Base-by-base conservation (phyloP, 2,888 invertebrate genomes). In the Abrostola triplasia region DNA sequence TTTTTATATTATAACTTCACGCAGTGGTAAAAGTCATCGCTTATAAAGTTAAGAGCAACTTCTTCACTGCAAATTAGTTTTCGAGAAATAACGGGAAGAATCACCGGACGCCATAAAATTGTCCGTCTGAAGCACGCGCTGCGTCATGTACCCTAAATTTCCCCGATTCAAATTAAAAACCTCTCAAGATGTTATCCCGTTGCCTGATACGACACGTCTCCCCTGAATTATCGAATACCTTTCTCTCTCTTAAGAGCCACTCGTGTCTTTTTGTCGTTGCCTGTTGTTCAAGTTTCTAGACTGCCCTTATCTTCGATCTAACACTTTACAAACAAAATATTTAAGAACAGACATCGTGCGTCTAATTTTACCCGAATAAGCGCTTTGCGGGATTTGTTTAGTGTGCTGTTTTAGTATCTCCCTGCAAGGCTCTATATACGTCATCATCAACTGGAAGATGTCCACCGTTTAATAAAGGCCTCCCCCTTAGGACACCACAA, bases 141-240 rank as follows among this genome's bases (percentile, higher is more conserved):
- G 49, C 44, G 57, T 49, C 67, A 57, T 58, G 57, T 64, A 38
- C 50, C 52, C 49, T 53, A 67, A 77, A 68, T 68, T 66, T 76
- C 37, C 57, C 42, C 44, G 47, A 76, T 76, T 76, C 60, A 72
- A 76, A 77, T 79, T 76, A 79, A 70, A 77, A 77, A 70, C 64
- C 78, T 75, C 61, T 76, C 61, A 67, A 67, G 70, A 76, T 64
- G 52, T 67, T 73, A 73, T 77, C 73, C 54, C n/a, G 36, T 53
- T 44, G 37, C 57, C 69, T 64, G 76, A 77, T 77, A 77, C 73
- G 64, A 57, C 73, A 72, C 79, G 69, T 63, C 60, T 59, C 52
- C 55, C 49, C 55, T 67, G 64, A 75, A 78, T 76, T 77, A 76
- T 76, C 64, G 69, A 78, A 77, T 67, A 70, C 64, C 63, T 76